Evolutionary conservation across 30 jellyfish, hydroid and myxozoan genomes (phyloP), one percentile per base, ranked within the genome.

Genomic region (Sanderia malayensis): DNA sequence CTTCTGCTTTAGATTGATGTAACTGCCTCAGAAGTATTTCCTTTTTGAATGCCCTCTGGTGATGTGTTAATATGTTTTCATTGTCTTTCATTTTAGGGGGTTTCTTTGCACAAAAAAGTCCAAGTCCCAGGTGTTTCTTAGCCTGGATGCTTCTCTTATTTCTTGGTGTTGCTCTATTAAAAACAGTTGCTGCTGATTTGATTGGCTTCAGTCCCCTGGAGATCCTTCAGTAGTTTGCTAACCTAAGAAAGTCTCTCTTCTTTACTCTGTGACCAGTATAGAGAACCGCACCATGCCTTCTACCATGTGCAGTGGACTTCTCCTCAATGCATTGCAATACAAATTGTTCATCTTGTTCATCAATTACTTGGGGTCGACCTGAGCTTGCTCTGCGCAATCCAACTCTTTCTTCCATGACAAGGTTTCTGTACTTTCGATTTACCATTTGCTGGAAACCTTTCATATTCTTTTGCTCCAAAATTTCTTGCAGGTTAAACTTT

Each of bases 111-210:
- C 67, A 55, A 55, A 55, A 37, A 37, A 37, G 52, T 37, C 52
- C 52, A 37, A 37, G 52, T 28, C 74, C 74, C 22, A 61, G 7
- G 52, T 61, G 74, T 22, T 22, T 25, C 15, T 61, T 25, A 17
- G 74, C 46, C 24, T 61, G 74, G 26, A 29, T n/a, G 22, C 41
- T 17, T 24, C 74, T 22, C 31, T 24, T 28, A 8, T 61, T 61
- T 61, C 52, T 25, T 15, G 74, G 52, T 61, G 13, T 61, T 17
- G 41, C 46, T 21, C 74, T 24, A 28, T 61, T 61, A 29, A 17
- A 61, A 29, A 61, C 52, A n/a, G 74, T 61, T 24, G 55, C 24
- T 61, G 74, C 74, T 21, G 74, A 61, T 61, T 29, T 25, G 52
- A 61, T 61, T 17, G 52, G 74, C 31, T 24, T 61, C 19, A 21